Evolutionary conservation across 2,113 vertebrate species (phyloP), one percentile per base, ranked within the genome.

Genomic region (Acanthisitta chloris): DNA sequence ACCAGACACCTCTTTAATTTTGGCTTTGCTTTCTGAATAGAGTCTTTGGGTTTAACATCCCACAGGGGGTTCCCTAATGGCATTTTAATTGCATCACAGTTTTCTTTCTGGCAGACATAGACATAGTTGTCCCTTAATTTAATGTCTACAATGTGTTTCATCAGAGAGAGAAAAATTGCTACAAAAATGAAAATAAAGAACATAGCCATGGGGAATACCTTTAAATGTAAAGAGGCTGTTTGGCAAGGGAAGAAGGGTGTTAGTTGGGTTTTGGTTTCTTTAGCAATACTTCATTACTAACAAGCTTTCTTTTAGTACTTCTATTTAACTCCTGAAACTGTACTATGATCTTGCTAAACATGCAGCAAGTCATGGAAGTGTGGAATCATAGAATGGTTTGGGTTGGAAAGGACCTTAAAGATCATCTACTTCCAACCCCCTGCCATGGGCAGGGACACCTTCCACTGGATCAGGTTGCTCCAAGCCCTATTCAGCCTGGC

Each of bases 61-160:
- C 95, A 86, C 66, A 48, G 92, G 81, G 88, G 81, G 88, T 65
- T 95, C 88, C 92, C 59, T 96, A 97, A 97, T 94, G 88, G 92
- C 88, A 95, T 91, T 97, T 97, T 97, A 97, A 97, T 97, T 94
- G 97, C 96, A 92, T 95, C 94, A 87, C 94, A 94, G 95, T 94
- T 95, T 96, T 95, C 83, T 26, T 93, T 91, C 94, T 96, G 95
- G 95, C 94, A 96, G 95, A 92, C 94, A 86, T 62, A 94, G 93
- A 79, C 93, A 72, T 95, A 95, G 93, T 95, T 96, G 94, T 95
- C 92, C 90, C 70, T 96, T 92, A 96, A 94, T 96, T 96, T 96
- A 96, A 97, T 83, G 90, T 91, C 97, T 96, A 94, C 94, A 97
- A 92, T 3, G 88, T 96, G 94, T 96, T 97, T 94, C 94, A 97